These are phyloP conservation scores for Cephonodes hylas DNA, from an alignment of 2,888 invertebrate species.

Conservation along the genomic window DNA sequence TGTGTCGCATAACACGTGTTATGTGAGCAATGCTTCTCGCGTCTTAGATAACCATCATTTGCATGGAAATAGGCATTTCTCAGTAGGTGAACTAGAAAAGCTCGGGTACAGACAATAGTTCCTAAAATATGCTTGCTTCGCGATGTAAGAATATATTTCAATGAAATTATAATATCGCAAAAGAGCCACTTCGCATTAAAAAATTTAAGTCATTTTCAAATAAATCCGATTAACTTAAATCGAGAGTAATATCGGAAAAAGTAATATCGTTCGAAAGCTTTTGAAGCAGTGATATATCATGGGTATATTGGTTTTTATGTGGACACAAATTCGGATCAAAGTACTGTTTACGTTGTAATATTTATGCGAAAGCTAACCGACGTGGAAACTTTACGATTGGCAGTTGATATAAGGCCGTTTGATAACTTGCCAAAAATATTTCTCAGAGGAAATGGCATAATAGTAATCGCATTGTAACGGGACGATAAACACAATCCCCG, in stretches of 20 bases:
- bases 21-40: constrained; percentile 26
- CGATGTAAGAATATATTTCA: not conserved
- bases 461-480: constrained; percentile 53
- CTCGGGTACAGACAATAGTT: not conserved
- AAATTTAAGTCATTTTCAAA: not conserved
- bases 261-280: not conserved
- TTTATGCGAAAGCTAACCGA: constrained; percentile 10
- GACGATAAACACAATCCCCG: constrained; percentile 41
- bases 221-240: not conserved
- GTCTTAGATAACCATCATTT: constrained; percentile 17
- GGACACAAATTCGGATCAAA: constrained; percentile 8
- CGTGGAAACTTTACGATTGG: constrained; percentile 11
- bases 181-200: not conserved
- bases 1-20: constrained; percentile 22
- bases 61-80: not conserved
- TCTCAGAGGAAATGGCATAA: constrained; percentile 31
- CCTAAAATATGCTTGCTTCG: not conserved
- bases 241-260: not conserved
- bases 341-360: constrained; percentile 13
- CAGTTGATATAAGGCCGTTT: constrained; percentile 11
- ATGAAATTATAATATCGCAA: not conserved
- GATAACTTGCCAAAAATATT: constrained; percentile 35
- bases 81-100: not conserved
- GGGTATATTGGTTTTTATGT: constrained; percentile 5
- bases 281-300: not conserved